Evolutionary conservation across 2,888 invertebrate genomes (phyloP).

Genomic region (Drosophila glabriapex): DNA sequence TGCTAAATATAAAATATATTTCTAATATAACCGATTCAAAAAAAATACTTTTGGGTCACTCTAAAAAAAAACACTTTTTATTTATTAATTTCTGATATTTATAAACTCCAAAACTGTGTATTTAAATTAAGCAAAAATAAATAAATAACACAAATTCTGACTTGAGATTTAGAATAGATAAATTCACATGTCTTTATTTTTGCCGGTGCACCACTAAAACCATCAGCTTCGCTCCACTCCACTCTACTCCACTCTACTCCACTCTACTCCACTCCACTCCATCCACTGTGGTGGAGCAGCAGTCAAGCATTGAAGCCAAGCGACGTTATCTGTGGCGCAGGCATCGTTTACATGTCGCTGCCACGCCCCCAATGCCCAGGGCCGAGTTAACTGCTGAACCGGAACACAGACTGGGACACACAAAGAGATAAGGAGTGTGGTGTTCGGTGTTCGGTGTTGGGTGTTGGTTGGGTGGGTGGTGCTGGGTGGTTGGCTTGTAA

Average conservation of each 20-base stretch:
- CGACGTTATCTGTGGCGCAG: constrained; percentile 56
- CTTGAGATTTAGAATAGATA: neutral
- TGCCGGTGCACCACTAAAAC: neutral
- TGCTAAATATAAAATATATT: neutral
- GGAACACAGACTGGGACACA: constrained; percentile 39
- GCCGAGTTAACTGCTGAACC: constrained; percentile 24
- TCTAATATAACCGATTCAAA: neutral
- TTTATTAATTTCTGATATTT: neutral
- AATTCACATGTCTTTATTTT: neutral
- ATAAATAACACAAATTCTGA: neutral
- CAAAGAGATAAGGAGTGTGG: neutral
- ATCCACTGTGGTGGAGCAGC: neutral
- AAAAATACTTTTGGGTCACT: too few species aligned
- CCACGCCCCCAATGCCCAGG: constrained; percentile 45
- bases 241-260: neutral
- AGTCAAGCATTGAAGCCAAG: constrained; percentile 8
- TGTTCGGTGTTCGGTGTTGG: neutral
- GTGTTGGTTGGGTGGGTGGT: neutral
- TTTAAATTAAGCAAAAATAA: neutral
- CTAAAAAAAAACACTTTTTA: neutral
- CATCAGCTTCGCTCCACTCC: neutral
- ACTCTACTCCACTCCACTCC: neutral
- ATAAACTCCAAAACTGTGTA: accelerated
- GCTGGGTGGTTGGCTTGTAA: constrained; percentile 15
- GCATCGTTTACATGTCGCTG: constrained; percentile 61